Conservation (phyloP, 2,113 vertebrate genomes). For the Rhizomys pruinosus region DNA sequence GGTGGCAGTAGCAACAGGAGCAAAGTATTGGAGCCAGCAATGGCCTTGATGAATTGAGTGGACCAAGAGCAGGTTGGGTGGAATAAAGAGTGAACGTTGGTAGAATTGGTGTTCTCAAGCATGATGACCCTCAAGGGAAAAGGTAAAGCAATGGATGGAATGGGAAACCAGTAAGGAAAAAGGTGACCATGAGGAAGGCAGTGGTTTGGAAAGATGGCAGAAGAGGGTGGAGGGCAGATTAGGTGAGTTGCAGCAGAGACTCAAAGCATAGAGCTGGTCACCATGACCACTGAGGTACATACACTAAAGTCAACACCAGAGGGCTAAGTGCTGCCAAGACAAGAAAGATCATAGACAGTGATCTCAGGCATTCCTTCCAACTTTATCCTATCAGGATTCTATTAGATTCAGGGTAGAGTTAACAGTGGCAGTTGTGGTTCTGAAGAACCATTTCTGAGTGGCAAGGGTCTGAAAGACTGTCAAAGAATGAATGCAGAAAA, state of each 20-base stretch:
- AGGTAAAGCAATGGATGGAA: neutral
- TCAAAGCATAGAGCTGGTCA: accelerated
- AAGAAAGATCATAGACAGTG: accelerated
- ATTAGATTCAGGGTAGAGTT: neutral
- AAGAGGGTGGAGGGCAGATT: neutral
- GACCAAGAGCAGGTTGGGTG: neutral
- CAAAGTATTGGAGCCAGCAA: neutral
- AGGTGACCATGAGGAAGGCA: neutral
- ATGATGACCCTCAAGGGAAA: neutral
- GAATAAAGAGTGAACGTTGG: neutral
- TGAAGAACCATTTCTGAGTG: neutral
- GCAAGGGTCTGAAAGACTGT: neutral
- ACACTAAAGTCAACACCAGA: accelerated
- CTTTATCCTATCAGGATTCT: neutral
- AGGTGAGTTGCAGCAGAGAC: neutral
- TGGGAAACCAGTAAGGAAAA: neutral
- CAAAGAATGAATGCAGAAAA: neutral
- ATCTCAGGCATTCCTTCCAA: neutral
- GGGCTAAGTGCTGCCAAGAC: neutral
- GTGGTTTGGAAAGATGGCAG: no score
- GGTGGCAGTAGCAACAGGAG: no score
- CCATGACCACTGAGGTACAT: accelerated
- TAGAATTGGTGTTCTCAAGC: neutral
- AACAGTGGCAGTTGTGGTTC: neutral
- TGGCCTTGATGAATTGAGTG: accelerated